Base-by-base conservation (phyloP, 2,797 vertebrate species). In the Enteromius treurensis region DNA sequence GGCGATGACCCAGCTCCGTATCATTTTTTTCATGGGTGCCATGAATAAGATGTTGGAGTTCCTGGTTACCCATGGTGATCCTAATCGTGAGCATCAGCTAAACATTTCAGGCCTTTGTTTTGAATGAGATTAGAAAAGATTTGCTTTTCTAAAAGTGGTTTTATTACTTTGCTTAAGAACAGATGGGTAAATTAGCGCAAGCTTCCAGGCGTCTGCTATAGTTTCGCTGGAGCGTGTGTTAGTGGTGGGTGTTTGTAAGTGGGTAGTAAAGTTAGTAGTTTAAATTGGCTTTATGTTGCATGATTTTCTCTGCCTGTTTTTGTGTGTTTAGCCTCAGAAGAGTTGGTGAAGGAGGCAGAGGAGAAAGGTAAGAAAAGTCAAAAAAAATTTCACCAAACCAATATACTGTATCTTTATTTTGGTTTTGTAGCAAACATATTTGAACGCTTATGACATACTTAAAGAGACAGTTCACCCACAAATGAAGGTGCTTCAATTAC, bases 31-130 rank as follows among this genome's bases (percentile, higher is more conserved):
- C 91, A 97, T 97, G 97, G 97, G 96, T 0, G 95, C 96, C 29
- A 96, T 98, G 96, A 97, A 97, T 93, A 97, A 96, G 91, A 97
- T 98, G 96, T 88, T 98, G 89, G 96, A 96, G 92, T 96, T 94
- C 86, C 79, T 97, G 45, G 92, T 97, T 29, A 94, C 87, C 0
- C 88, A 91, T 0, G 93, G 94, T 19, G 23, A 90, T 80, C 71
- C 91, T 6, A 84, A 93, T 34, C 91, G 97, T 97, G 81, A 97
- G 94, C 88, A 67, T 83, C 68, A 49, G 37, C 49, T 26, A 15
- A 62, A 51, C 2, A 14, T 79, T 53, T 23, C 2, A 64, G 2
- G 51, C 11, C 2, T 15, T 65, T 32, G 42, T 34, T n/a, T 47
- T 73, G 2, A 34, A 37, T 45, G 2, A 60, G 45, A 68, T 55